Base-by-base conservation (phyloP, 2,888 invertebrate species). In the Poecilus cupreus region DNA sequence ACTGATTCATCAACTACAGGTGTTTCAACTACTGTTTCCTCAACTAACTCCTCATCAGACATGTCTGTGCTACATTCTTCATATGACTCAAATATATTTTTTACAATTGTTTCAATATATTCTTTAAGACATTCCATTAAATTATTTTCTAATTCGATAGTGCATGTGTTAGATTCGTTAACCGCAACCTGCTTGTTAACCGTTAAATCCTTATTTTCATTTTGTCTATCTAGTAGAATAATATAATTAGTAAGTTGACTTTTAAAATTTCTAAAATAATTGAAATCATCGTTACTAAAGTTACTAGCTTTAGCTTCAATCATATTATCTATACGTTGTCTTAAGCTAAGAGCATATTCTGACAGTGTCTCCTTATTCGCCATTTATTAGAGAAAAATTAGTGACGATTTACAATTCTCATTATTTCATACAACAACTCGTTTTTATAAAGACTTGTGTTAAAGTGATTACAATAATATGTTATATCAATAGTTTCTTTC, bases 401-500 rank as follows among this genome's bases (percentile, higher is more conserved):
- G 51, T 18, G 51, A 18, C 18, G 51, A 18, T 13, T 18, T 18
- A 51, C 51, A 51, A 18, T 51, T 51, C 18, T 51, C 51, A 51
- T 51, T 51, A 51, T 51, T 51, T 51, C 51, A 18, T 18, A 18
- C 51, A 49, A 13, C 16, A 51, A 18, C 13, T 51, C 51, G 18
- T 51, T 22, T 51, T 51, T 3, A 51, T 3, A 18, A 51, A 51
- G 51, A 51, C 18, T 22, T 18, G 51, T 51, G 1, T 43, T 10
- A 43, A 43, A 43, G n/a, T 43, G 43, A 43, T 43, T 43, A 8
- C 51, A 3, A 51, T 51, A 64, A 13, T 64, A 37, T 13, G 13
- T 64, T 16, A 64, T 64, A 64, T 64, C 13, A 64, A 64, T 64
- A 26, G 26, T 64, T 64, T 64, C 64, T 64, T 64, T 64, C 1